Base-by-base conservation (phyloP, 2,113 vertebrate species). In the Alouatta palliata region DNA sequence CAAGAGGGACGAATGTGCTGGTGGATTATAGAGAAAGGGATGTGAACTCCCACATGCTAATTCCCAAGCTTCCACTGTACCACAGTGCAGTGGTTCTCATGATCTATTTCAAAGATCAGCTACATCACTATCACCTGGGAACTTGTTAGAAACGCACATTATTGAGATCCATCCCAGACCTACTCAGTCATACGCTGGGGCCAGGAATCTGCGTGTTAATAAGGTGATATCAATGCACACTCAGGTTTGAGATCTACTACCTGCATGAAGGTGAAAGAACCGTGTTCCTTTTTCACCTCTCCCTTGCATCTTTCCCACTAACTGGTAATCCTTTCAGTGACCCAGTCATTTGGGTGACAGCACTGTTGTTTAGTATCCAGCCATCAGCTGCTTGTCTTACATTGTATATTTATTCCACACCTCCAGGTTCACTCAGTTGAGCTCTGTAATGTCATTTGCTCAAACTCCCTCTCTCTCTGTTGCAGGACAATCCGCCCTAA, bases 401-500 rank as follows among this genome's bases (percentile, higher is more conserved):
- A 11, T 40, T 1, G 0, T 27, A 0, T 7, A 11, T 5, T 68
- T n/a, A 5, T 43, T 37, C n/a, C 37, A 71, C 23, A 30, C 47
- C 43, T 80, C 6, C 16, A 16, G 9, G 20, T 17, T 75, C 23
- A 2, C 32, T 43, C 52, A 23, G 30, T 49, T 12, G 9, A 35
- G 20, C 37, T 71, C 35, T 54, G 5, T 37, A 19, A 11, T 0
- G 5, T 13, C 6, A 17, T 77, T n/a, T 45, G 35, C 58, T 94
- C 84, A 94, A 54, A 56, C 58, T 64, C 47, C 1, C 14, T 23
- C 43, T 77, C 86, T 94, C 20, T 98, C 43, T 97, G 4, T 98
- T 97, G 17, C 91, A 99, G 99, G 99, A 99, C 99, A 14, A 99
- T 99, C 97, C 99, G 99, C 64, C 99, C 99, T 52, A 99, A 99